Evolutionary conservation across 2,113 vertebrate genomes (phyloP), one percentile per base, ranked within the genome.

Genomic region (Amazona vittata): DNA sequence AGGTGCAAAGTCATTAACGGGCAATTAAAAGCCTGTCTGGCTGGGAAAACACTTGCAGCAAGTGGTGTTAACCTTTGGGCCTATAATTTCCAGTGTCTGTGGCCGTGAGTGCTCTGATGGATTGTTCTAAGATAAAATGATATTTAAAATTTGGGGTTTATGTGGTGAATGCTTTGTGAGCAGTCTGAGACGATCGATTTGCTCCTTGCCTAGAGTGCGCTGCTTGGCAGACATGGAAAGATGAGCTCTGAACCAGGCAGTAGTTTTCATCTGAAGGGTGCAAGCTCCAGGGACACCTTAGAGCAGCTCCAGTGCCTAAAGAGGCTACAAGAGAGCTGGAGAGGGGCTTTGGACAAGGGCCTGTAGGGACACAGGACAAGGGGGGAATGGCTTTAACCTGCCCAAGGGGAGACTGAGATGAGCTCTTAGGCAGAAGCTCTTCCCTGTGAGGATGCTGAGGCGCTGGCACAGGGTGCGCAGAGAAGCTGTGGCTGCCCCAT

Each of bases 171-270:
- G 3, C 64, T 41, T 16, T 10, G 49, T 3, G 79, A 29, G 84
- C 76, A 47, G 6, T 7, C 6, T 41, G 8, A 17, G 69, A 0
- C 13, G 22, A 5, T 25, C 8, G 1, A 15, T 7, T 53, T 43
- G 47, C 44, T 69, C n/a, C 5, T 33, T 50, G 9, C 18, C 9
- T 14, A 3, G 18, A 20, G n/a, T 1, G 0, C 22, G 0, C 4
- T 11, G 52, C 73, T 39, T 7, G 2, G 15, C 26, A 9, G 63
- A 4, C 2, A 1, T 0, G 2, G 52, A 5, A 26, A 15, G 71
- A 4, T 7, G 41, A 10, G 1, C 26, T 25, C 5, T 6, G 47
- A 21, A 12, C 17, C 28, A 49, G 53, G 78, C 0, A 20, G 55
- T 31, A 16, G 13, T 4, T 41, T 15, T 15, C 9, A 1, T 8